These are phyloP conservation scores for Drosophila anomalata DNA, from an alignment of 2,888 invertebrate species.

Conservation along the genomic window DNA sequence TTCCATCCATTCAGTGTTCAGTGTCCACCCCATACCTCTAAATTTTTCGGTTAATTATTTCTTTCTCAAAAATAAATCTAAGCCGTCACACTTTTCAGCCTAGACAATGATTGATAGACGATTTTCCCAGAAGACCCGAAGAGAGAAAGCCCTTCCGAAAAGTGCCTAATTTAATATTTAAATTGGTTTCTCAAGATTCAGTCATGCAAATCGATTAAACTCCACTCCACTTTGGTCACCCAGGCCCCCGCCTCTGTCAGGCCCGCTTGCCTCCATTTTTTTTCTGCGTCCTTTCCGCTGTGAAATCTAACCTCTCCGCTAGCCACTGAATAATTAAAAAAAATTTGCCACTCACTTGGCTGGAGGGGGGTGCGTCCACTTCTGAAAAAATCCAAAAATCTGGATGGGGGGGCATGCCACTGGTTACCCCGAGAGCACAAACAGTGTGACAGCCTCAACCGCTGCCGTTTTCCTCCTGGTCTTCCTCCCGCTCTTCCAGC, in stretches of 20 bases:
- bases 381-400: constrained; percentile 16
- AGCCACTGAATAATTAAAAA: constrained; percentile 71
- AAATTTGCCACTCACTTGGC: constrained; percentile 51
- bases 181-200: constrained; percentile 44
- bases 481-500: constrained; percentile 46
- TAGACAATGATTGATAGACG: constrained; percentile 43
- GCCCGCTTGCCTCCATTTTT: background rate
- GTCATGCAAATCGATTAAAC: constrained; percentile 46
- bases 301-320: constrained; percentile 43
- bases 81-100: background rate
- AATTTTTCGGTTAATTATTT: background rate
- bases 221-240: constrained; percentile 16
- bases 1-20: background rate
- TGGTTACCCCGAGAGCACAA: constrained; percentile 33
- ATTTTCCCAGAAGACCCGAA: constrained; percentile 5
- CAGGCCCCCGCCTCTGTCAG: constrained; percentile 9
- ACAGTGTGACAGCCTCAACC: constrained; percentile 50
- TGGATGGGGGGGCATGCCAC: background rate
- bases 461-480: constrained; percentile 38
- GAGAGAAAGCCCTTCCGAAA: background rate
- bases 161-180: constrained; percentile 43
- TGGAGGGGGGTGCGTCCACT: background rate
- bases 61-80: background rate
- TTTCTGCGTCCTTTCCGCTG: background rate
- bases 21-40: background rate